Evolutionary conservation across 2,797 vertebrate genomes (phyloP).

Genomic region (Notoglanidium macrostoma): DNA sequence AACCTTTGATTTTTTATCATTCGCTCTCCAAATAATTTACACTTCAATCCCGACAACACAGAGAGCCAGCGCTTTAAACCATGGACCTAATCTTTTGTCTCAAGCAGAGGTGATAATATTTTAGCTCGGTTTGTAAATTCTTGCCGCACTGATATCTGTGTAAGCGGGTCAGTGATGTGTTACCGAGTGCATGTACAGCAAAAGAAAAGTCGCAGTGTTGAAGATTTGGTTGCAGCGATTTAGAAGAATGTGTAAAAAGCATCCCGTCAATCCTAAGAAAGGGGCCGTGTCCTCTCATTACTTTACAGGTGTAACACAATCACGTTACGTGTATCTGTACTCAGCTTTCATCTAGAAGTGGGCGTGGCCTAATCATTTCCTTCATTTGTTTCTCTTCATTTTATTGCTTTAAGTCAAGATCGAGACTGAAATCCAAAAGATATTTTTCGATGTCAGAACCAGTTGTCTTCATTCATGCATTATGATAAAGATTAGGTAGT

Average conservation of each 20-base stretch:
- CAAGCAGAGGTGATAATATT: slow-evolving; percentile 24
- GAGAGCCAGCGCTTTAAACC: background rate
- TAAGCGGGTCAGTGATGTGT: background rate
- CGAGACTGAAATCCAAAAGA: background rate
- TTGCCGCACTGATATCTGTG: background rate
- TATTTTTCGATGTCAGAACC: background rate
- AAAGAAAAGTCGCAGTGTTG: no score
- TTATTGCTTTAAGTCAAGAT: background rate
- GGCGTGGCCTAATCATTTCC: background rate
- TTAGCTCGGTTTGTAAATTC: slow-evolving; percentile 17
- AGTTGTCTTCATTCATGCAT: background rate
- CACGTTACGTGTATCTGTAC: background rate
- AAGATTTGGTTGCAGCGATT: background rate
- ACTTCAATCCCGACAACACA: background rate
- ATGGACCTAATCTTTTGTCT: slow-evolving; percentile 16
- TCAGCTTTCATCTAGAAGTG: background rate
- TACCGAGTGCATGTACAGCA: no score
- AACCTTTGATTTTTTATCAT: slow-evolving; percentile 20
- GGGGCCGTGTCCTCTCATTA: background rate
- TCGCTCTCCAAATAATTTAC: slow-evolving; percentile 14
- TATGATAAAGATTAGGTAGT: background rate
- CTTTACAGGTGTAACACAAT: background rate
- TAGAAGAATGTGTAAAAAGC: background rate
- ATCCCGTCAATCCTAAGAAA: background rate
- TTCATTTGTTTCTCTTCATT: background rate